Base-by-base conservation (phyloP, 2,888 invertebrate genomes). In the Clistopyga incitator region DNA sequence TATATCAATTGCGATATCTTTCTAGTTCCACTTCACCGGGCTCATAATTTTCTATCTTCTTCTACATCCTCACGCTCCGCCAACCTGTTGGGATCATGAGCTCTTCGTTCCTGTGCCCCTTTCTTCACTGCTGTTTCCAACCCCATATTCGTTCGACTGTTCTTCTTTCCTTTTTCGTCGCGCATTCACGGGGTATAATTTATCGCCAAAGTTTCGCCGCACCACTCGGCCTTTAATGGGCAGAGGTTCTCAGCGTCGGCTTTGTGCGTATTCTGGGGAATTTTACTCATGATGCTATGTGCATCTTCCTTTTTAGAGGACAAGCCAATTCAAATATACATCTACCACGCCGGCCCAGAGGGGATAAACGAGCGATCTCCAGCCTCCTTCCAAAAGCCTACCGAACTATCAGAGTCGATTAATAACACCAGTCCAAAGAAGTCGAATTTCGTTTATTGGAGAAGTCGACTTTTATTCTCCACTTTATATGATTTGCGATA, bases 161-260 rank as follows among this genome's bases (percentile, higher is more conserved):
- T 84, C 72, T 68, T 82, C 74, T 84, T 84, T 81, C 78, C 74
- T 85, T 64, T 64, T 64, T 64, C 70, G 79, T 81, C 47, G 80
- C 61, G 81, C 85, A 86, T 85, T 86, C 85, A 81, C 81, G 79
- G 79, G 77, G 65, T 81, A 83, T 86, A 87, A 87, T 87, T 87
- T 87, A 87, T 87, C 81, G 84, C 82, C 84, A 85, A 87, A 87
- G 86, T 87, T 87, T 87, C 86, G 85, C 84, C 87, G 86, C 84
- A 72, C 71, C 82, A 71, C 56, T 84, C 80, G 84, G 84, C 76
- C 86, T 86, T 87, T 87, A 85, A 87, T 85, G 85, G 85, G 77
- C 87, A 82, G 81, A 38, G 86, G 84, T 81, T 84, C 84, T 84
- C 85, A 85, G 78, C 61, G 18, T 64, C 20, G 70, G 52, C 61